Evolutionary conservation across 1,140 invertebrate species (phyloP).

Genomic region (Acromyrmex heyeri): DNA sequence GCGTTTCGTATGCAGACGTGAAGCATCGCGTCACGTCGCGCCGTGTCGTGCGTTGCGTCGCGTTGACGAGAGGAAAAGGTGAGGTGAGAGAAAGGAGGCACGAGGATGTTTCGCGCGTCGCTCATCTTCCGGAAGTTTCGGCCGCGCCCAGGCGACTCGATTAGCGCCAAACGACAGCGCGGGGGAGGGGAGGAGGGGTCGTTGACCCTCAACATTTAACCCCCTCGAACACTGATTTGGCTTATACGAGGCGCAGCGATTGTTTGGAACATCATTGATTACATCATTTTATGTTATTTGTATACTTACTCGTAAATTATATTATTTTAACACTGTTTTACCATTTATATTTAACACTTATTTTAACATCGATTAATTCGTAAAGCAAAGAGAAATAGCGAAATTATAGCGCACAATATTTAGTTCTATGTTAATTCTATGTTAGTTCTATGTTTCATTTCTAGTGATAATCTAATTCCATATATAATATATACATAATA

Average conservation of each 20-base stretch:
- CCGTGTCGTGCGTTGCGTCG: constrained; percentile 23
- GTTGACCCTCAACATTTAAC: constrained; percentile 63
- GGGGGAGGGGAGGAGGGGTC: constrained; percentile 28
- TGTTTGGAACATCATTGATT: background rate
- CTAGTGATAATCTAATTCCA: background rate
- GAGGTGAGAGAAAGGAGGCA: constrained; percentile 16
- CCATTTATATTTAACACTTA: too few relatives aligned
- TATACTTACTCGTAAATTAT: too few relatives aligned
- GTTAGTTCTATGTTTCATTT: background rate
- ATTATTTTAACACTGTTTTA: too few relatives aligned
- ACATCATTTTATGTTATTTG: too few relatives aligned
- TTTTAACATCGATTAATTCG: background rate
- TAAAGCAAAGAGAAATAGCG: background rate
- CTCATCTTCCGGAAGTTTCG: constrained; percentile 71
- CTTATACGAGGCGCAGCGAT: background rate
- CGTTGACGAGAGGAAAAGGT: constrained; percentile 21
- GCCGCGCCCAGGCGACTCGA: constrained; percentile 62
- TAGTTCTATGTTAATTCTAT: background rate
- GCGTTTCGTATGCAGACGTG: constrained; percentile 58
- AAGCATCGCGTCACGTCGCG: constrained; percentile 24
- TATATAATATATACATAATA: background rate
- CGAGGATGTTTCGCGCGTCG: constrained; percentile 27
- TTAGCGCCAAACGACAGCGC: constrained; percentile 64
- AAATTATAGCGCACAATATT: background rate
- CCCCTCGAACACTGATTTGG: background rate